Evolutionary conservation across 2,888 invertebrate genomes (phyloP).

Genomic region (Lumbricus terrestris): DNA sequence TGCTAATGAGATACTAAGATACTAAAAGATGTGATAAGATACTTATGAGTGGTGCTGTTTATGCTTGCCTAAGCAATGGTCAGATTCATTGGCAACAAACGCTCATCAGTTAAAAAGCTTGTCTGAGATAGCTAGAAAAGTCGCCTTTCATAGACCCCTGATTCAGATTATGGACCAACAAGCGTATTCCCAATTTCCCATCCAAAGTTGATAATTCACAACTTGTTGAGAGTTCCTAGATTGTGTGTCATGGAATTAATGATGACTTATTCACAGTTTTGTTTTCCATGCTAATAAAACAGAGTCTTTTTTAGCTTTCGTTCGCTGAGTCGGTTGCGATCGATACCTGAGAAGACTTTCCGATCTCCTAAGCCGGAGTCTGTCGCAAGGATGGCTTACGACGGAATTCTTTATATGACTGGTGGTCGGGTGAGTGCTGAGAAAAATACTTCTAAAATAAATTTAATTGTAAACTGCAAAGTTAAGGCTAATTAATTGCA

Average conservation of each 20-base stretch:
- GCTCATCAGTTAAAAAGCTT: too few species aligned
- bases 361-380: slow-evolving; percentile 17
- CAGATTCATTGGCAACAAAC: too few species aligned
- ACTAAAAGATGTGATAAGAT: too few species aligned
- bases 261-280: background rate
- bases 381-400: slow-evolving; percentile 23
- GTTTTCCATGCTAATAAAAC: background rate
- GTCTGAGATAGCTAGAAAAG: too few species aligned
- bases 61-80: too few species aligned
- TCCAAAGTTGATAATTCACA: too few species aligned
- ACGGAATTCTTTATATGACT: slow-evolving; percentile 19
- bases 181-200: too few species aligned
- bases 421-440: background rate
- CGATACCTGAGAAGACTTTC: background rate
- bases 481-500: background rate
- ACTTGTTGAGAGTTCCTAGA: too few species aligned
- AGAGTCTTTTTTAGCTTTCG: background rate
- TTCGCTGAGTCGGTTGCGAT: background rate
- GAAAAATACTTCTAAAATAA: background rate
- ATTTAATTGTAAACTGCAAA: background rate
- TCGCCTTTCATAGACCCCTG: too few species aligned
- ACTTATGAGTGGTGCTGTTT: too few species aligned
- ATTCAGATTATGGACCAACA: too few species aligned
- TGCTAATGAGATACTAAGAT: too few species aligned
- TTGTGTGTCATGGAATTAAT: background rate